Evolutionary conservation across 2,888 invertebrate genomes (phyloP), one percentile per base, ranked within the genome.

Genomic region (Microctonus aethiopoides): DNA sequence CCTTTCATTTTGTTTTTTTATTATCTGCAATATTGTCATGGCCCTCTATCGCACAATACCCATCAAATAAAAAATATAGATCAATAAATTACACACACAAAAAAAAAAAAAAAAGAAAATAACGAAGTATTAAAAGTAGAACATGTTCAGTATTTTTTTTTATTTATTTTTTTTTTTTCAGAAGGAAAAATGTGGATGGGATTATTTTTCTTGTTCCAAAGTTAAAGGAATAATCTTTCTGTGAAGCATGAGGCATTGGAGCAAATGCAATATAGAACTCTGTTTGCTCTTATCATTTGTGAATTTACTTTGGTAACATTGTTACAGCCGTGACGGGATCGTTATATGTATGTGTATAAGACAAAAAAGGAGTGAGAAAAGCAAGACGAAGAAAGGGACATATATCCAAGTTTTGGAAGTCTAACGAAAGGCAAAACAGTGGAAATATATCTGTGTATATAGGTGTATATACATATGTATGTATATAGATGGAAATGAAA

Each of bases 41-140:
- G 72, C 70, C 70, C 72, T 68, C 57, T 68, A 73, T 62, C 64
- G 61, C 72, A 71, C 59, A 41, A n/a, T 62, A 67, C 73, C 73
- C 60, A 68, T 64, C 74, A 75, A 78, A 66, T n/a, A 4, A 68
- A 74, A 76, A 68, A 65, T 24, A 56, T 16, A 64, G 26, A 64
- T n/a, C 54, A 70, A 67, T 46, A 62, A 65, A 64, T 67, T 56
- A 41, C n/a, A 41, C 7, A 29, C 7, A 29, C 34, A 22, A 56
- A 39, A 26, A 34, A 39, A 57, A 34, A 22, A 56, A 39, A 26
- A 34, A 39, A 57, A n/a, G 20, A 56, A 54, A 56, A 62, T 2
- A 9, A 54, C 36, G 34, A 34, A 60, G 54, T 29, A 29, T 51
- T 59, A 13, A 13, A 34, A 9, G 32, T 54, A 26, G 51, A n/a